phyloP scores from a whole-genome alignment of 2,888 invertebrate genomes.

The Lepidonotus clava region DNA sequence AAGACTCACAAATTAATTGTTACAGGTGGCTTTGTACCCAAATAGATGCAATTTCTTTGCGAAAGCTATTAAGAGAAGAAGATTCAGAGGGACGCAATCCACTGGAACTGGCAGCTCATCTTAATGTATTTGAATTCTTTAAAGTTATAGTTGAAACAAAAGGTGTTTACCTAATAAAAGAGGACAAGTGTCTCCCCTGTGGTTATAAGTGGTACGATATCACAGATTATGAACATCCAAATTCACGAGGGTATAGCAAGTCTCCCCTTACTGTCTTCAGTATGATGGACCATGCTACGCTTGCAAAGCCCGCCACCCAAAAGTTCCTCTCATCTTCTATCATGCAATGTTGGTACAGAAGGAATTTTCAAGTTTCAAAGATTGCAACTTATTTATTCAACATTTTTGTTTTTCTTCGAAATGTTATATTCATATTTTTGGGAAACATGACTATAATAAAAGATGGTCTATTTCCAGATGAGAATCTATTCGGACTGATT shows the following conservation, averaged over 20 bases:
- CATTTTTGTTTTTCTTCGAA: not conserved
- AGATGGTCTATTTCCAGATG: not conserved
- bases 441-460: not conserved
- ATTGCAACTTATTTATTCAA: not conserved
- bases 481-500: too few relatives aligned
- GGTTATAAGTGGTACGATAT: not conserved
- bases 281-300: not conserved
- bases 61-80: not conserved
- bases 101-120: not conserved
- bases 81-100: not conserved
- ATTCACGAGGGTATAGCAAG: not conserved
- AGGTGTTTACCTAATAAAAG: not conserved
- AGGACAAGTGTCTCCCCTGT: not conserved
- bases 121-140: not conserved
- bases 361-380: not conserved
- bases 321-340: not conserved
- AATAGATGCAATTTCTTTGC: too few relatives aligned
- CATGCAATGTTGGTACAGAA: not conserved
- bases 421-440: not conserved
- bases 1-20: too few relatives aligned
- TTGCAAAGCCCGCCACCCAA: not conserved
- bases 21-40: too few relatives aligned
- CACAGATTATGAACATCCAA: not conserved
- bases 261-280: not conserved
- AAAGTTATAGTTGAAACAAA: not conserved